Percentiles rank a stretch among this genome's conserved stretches.
phyloP scores from a whole-genome alignment of 2,797 vertebrate genomes.

The Chaetodon trifasciatus region DNA sequence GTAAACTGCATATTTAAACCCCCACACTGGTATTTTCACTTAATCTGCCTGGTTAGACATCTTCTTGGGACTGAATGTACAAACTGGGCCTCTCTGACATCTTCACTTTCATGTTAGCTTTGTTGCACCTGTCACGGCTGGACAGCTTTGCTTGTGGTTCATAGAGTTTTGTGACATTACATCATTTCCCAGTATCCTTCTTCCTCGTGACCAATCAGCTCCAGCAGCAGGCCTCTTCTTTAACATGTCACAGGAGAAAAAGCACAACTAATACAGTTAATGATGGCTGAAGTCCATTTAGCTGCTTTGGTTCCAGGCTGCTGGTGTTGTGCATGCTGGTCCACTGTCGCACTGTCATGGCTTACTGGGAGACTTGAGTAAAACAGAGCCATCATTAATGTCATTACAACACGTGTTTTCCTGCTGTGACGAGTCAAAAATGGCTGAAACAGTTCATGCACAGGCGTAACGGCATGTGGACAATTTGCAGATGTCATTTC shows the following conservation, averaged over 20 bases:
- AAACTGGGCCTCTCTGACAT: neutral
- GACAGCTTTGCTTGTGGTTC: neutral
- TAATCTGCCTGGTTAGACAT: neutral
- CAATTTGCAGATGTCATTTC: neutral
- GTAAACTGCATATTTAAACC: neutral
- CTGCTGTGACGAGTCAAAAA: neutral
- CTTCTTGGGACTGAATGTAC: neutral
- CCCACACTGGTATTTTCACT: neutral
- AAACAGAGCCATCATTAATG: neutral
- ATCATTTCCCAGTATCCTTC: neutral
- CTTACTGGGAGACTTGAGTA: neutral
- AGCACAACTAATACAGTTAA: too few relatives aligned
- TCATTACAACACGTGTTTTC: neutral
- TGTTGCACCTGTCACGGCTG: neutral
- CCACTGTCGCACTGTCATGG: too few relatives aligned
- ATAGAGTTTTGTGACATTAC: neutral
- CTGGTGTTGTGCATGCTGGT: too few relatives aligned
- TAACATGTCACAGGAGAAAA: neutral
- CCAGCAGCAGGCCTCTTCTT: neutral
- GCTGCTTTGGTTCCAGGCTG: too few relatives aligned
- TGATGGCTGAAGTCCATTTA: too few relatives aligned
- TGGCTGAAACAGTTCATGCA: neutral
- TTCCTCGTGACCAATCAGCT: neutral
- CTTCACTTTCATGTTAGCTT: neutral
- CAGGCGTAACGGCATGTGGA: neutral